Evolutionary conservation across 2,113 vertebrate species (phyloP).

Genomic region (Sardina pilchardus): DNA sequence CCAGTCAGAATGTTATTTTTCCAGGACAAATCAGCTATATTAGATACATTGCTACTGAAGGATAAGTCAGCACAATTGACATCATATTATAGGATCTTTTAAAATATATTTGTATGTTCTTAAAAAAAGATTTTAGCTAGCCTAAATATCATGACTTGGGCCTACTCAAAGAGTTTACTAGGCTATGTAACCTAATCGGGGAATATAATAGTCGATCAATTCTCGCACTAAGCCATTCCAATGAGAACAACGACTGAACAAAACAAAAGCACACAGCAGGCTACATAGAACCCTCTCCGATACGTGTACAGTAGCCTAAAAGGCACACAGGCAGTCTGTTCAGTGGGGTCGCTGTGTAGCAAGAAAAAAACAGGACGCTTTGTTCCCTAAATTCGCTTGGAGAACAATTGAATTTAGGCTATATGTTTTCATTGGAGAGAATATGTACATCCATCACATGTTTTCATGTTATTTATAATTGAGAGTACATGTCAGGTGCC

Average conservation of each 20-base stretch:
- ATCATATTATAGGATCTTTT: neutral
- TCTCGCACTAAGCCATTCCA: neutral
- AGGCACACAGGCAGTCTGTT: slow-evolving; percentile 24
- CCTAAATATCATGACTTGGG: no score
- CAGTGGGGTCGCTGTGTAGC: slow-evolving; percentile 23
- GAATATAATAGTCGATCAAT: neutral
- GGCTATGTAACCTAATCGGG: no score
- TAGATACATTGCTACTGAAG: no score
- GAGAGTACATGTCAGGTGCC: neutral
- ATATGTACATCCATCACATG: neutral
- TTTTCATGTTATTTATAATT: neutral
- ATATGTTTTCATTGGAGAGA: neutral
- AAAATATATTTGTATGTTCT: no score
- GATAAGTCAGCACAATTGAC: neutral
- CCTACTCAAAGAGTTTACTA: neutral
- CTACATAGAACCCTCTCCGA: neutral
- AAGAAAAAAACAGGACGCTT: slow-evolving; percentile 30
- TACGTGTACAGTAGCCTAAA: slow-evolving; percentile 15
- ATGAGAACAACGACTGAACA: neutral
- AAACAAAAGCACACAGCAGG: slow-evolving; percentile 44
- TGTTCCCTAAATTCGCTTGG: slow-evolving; percentile 28
- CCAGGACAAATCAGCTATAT: neutral
- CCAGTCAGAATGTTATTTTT: neutral
- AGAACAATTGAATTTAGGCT: neutral
- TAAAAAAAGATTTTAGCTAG: no score